These are phyloP conservation scores for Nesogale talazaci DNA, from an alignment of 2,113 vertebrate genomes.

Conservation along the genomic window DNA sequence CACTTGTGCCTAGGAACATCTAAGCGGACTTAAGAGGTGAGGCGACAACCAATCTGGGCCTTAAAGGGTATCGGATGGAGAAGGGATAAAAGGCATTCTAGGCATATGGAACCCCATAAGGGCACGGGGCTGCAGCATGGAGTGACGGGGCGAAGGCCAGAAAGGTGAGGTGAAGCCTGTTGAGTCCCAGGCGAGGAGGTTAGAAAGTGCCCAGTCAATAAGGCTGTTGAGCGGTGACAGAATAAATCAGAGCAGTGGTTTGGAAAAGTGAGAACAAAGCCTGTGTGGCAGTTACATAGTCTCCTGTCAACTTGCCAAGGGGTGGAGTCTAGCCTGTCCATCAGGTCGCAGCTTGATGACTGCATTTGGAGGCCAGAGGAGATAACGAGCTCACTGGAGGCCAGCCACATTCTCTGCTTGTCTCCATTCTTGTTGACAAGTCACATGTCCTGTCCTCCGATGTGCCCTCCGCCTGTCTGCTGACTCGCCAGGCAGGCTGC, in stretches of 20 bases:
- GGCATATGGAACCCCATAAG: neutral
- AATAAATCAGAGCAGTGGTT: neutral
- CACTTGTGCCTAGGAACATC: neutral
- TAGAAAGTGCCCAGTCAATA: neutral
- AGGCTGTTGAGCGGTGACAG: neutral
- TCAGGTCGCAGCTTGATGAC: too few relatives aligned
- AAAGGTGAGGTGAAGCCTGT: neutral
- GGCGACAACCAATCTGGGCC: neutral
- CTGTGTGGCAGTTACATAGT: too few relatives aligned
- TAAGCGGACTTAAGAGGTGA: neutral
- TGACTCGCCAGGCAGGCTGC: neutral
- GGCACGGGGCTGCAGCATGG: neutral
- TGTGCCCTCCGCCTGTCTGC: neutral
- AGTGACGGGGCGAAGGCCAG: neutral
- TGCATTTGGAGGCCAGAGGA: too few relatives aligned
- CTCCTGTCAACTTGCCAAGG: too few relatives aligned
- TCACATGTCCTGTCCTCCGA: too few relatives aligned
- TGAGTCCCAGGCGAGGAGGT: neutral
- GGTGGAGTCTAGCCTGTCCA: too few relatives aligned
- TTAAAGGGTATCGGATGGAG: neutral
- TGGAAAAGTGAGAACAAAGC: neutral
- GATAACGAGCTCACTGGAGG: too few relatives aligned
- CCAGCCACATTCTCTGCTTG: too few relatives aligned
- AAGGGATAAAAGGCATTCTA: neutral
- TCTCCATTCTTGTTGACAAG: too few relatives aligned